Evolutionary conservation across 2,113 vertebrate species (phyloP).

Genomic region (Nothobranchius kuhntae): DNA sequence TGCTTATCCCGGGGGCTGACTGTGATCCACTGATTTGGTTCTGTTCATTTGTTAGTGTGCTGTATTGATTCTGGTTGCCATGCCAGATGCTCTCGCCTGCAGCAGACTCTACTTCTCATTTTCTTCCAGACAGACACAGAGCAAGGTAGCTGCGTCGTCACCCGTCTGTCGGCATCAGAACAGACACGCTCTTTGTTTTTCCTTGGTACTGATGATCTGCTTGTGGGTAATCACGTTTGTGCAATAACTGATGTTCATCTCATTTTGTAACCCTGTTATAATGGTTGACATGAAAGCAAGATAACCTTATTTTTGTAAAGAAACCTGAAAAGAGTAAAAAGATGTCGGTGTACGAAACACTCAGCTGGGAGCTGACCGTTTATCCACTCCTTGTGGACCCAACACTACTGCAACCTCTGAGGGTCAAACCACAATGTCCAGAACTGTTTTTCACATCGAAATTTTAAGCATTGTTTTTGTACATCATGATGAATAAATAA

Average conservation of each 20-base stretch:
- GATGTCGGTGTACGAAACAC: slow-evolving; percentile 37
- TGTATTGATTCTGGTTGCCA: slow-evolving; percentile 30
- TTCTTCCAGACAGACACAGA: slow-evolving; percentile 14
- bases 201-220: slow-evolving; percentile 51
- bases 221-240: slow-evolving; percentile 71
- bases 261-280: slow-evolving; percentile 72
- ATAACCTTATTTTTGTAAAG: slow-evolving; percentile 80
- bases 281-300: slow-evolving; percentile 64
- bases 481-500: slow-evolving; percentile 79
- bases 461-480: slow-evolving; percentile 73
- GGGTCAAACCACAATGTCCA: slow-evolving; percentile 46
- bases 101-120: slow-evolving; percentile 38
- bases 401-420: slow-evolving; percentile 20
- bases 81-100: slow-evolving; percentile 11
- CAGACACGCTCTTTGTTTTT: slow-evolving; percentile 27
- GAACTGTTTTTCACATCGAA: slow-evolving; percentile 71
- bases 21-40: slow-evolving; percentile 41
- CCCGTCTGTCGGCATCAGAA: slow-evolving; percentile 60
- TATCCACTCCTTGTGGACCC: slow-evolving; percentile 1
- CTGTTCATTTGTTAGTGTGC: slow-evolving; percentile 39
- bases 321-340: slow-evolving; percentile 70
- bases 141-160: slow-evolving; percentile 62
- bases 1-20: slow-evolving; percentile 23
- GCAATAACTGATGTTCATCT: slow-evolving; percentile 77
- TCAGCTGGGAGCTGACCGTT: neutral